Evolutionary conservation across 1,140 invertebrate species (phyloP), one percentile per base, ranked within the genome.

Genomic region (Drosophila elegans): DNA sequence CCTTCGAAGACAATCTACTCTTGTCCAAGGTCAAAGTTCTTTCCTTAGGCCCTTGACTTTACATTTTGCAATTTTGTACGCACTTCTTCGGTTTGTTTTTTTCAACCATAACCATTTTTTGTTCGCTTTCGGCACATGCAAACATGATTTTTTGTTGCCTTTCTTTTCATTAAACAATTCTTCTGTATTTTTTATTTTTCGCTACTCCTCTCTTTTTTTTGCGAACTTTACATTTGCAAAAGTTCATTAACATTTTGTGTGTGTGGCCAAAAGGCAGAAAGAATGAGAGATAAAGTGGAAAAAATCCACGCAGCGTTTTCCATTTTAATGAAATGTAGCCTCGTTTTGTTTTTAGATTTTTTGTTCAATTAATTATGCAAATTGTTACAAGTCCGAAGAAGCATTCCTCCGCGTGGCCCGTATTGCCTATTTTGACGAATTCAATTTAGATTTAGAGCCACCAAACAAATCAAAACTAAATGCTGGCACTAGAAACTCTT

Each of bases 211-310:
- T 34, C 44, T 39, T 34, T 55, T 66, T 83, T 80, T 61, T 48
- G 77, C 77, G 6, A 69, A 66, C 56, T 61, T 80, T 75, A 80
- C 69, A 80, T 80, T 68, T 51, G 62, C 78, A 48, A 86, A 82
- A 88, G 82, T 88, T 86, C 82, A 86, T 86, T 86, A 86, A 83
- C 82, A 88, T 78, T 72, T 57, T 42, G 73, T 64, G 71, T 55
- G 51, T 74, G 41, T 77, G 69, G 74, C 52, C 57, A 46, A 56
- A 48, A 61, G 59, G 4, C 36, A 76, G 36, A 66, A 45, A 32
- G 12, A 34, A 29, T 21, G 36, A 39, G 32, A 55, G 29, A 27
- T 27, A 27, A 38, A 57, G 13, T 29, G 13, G 36, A 21, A 52
- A 64, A 78, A 51, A 78, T 59, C 32, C 56, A 74, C 63, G 36